These are phyloP conservation scores for Spheniscus humboldti DNA, from an alignment of 2,797 vertebrate species.

Conservation along the genomic window DNA sequence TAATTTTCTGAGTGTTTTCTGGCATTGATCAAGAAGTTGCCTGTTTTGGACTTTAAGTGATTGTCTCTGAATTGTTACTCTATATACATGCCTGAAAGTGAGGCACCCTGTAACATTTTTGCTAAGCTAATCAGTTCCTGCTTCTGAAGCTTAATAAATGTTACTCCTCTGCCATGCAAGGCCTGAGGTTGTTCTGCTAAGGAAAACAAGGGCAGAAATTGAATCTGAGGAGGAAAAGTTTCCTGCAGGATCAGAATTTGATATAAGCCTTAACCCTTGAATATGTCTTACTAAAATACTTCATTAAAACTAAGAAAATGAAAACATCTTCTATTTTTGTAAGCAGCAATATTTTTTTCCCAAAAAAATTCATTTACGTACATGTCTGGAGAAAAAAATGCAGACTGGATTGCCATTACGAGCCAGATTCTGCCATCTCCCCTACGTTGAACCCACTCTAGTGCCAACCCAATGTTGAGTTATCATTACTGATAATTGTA, in stretches of 20 bases:
- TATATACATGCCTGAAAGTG: neutral
- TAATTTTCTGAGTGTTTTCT: slow-evolving; percentile 35
- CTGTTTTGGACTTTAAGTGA: neutral
- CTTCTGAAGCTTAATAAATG: neutral
- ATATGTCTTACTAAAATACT: neutral
- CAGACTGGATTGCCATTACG: neutral
- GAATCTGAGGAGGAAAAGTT: neutral
- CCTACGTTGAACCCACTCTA: neutral
- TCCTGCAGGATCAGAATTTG: neutral
- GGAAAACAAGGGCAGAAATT: neutral
- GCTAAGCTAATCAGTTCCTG: neutral
- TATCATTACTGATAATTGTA: neutral
- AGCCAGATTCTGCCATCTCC: neutral
- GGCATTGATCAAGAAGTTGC: neutral
- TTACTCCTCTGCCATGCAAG: neutral
- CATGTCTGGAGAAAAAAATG: neutral
- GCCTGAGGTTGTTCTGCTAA: neutral
- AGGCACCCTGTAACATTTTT: neutral
- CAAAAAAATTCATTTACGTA: neutral
- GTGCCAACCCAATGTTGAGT: neutral
- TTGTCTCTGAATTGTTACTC: neutral
- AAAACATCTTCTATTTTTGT: neutral
- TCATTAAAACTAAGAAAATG: neutral
- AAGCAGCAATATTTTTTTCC: neutral
- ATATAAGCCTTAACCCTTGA: neutral